Conservation (phyloP, 1,140 invertebrate species). For the Oscheius sp. region DNA sequence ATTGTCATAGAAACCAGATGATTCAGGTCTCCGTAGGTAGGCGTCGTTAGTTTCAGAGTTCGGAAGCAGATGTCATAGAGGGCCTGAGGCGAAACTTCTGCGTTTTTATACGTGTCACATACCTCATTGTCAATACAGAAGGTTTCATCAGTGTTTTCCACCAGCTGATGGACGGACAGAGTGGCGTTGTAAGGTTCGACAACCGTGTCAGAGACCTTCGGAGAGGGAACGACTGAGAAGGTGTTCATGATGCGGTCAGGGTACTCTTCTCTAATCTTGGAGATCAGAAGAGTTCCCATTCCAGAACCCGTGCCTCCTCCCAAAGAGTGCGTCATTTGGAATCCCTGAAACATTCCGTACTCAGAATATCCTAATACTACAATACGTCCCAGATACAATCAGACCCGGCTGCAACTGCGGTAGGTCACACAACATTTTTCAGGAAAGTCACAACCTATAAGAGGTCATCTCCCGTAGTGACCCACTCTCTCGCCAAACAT, state of each 20-base stretch:
- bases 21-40: conserved; percentile 77
- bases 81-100: conserved; percentile 61
- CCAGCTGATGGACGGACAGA: conserved; percentile 71
- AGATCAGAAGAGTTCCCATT: conserved; percentile 67
- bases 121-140: conserved; percentile 77
- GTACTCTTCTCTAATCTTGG: conserved; percentile 68
- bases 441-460: too few relatives aligned
- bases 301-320: conserved; percentile 66
- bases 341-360: conserved; percentile 60
- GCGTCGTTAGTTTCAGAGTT: conserved; percentile 73
- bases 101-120: not conserved
- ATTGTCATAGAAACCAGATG: conserved; percentile 65
- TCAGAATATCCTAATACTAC: not conserved
- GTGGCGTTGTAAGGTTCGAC: conserved; percentile 76
- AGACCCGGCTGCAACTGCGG: too few relatives aligned
- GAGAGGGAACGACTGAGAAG: conserved; percentile 83
- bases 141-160: conserved; percentile 75
- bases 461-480: too few relatives aligned
- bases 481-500: too few relatives aligned
- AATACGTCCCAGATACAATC: too few relatives aligned
- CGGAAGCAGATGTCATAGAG: conserved; percentile 77
- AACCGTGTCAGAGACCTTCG: conserved; percentile 74
- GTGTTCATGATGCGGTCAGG: conserved; percentile 87
- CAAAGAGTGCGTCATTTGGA: conserved; percentile 64
- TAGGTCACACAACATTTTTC: too few relatives aligned